phyloP scores from a whole-genome alignment of 2,113 vertebrate genomes.

The Axis porcinus region DNA sequence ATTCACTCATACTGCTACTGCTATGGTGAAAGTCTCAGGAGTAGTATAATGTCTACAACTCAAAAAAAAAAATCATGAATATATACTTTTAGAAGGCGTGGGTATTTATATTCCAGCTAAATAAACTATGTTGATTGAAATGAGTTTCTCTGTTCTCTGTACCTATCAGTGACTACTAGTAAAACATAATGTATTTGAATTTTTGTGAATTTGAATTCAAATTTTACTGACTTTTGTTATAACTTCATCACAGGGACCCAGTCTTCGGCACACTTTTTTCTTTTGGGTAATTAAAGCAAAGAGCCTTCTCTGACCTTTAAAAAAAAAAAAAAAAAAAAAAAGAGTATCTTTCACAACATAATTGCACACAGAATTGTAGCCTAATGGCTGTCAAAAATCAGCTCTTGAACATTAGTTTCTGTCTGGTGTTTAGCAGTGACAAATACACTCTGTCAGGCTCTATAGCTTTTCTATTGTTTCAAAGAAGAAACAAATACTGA shows the following conservation, averaged over 20 bases:
- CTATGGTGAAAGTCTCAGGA: background rate
- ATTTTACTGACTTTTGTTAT: background rate
- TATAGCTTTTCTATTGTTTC: constrained; percentile 1
- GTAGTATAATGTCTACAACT: background rate
- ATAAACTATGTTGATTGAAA: constrained; percentile 11
- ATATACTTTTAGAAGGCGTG: background rate
- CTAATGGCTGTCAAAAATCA: background rate
- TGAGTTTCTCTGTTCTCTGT: background rate
- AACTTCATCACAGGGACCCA: background rate
- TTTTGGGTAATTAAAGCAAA: background rate
- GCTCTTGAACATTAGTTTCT: background rate
- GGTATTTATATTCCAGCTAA: background rate
- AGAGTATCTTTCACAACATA: background rate
- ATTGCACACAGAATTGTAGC: background rate
- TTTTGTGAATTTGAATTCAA: background rate
- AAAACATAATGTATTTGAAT: background rate
- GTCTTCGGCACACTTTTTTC: background rate
- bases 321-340: background rate
- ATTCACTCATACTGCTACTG: background rate
- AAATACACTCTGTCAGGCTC: background rate
- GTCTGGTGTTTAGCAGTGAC: background rate
- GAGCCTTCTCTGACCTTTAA: background rate
- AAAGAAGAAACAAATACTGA: background rate
- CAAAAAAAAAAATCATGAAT: background rate
- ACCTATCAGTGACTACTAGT: background rate